phyloP scores from a whole-genome alignment of 2,888 invertebrate genomes.

The Deilephila porcellus region DNA sequence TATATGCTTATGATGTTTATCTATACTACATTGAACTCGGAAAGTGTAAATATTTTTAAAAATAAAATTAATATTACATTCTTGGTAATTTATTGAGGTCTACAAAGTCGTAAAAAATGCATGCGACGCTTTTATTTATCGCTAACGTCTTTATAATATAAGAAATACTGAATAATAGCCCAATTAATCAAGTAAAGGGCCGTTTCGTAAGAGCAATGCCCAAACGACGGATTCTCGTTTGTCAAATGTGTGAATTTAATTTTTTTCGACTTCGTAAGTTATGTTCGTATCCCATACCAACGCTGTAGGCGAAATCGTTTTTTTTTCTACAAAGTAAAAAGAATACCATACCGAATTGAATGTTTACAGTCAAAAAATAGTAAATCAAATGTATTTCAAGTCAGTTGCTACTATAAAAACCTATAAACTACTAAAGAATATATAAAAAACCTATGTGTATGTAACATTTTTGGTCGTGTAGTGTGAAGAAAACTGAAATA shows the following conservation, averaged over 20 bases:
- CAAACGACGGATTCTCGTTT: conserved; percentile 49
- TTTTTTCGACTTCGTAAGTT: conserved; percentile 61
- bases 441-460: too few relatives aligned
- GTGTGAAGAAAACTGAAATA: too few relatives aligned
- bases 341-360: too few relatives aligned
- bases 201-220: conserved; percentile 36
- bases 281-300: conserved; percentile 26
- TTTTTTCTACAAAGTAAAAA: too few relatives aligned
- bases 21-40: neutral
- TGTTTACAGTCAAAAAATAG: too few relatives aligned
- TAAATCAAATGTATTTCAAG: too few relatives aligned
- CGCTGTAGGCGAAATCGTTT: too few relatives aligned
- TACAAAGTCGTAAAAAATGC: conserved; percentile 14
- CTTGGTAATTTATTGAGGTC: neutral
- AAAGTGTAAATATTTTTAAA: neutral
- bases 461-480: too few relatives aligned
- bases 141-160: conserved; percentile 34
- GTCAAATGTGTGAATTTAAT: conserved; percentile 56
- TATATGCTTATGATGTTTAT: neutral
- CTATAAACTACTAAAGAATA: too few relatives aligned
- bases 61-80: conserved; percentile 18
- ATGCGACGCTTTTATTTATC: conserved; percentile 25
- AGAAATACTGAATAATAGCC: conserved; percentile 30
- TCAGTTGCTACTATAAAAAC: too few relatives aligned
- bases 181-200: conserved; percentile 45